Conservation (phyloP, 2,888 invertebrate genomes). For the Slavum lentiscoides region DNA sequence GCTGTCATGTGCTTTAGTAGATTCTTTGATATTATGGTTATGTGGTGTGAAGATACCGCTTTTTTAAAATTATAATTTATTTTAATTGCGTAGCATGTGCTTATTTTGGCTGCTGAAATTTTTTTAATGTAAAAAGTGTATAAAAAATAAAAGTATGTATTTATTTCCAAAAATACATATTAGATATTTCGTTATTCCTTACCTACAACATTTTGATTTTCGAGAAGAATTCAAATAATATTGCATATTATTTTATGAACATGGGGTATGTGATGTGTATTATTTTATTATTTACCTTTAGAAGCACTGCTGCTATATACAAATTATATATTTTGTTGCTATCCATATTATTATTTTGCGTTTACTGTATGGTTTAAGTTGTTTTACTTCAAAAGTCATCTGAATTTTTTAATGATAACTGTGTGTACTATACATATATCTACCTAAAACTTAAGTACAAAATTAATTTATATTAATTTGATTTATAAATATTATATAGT, state of each 20-base stretch:
- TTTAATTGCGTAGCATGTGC: conserved; percentile 52
- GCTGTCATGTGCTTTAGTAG: conserved; percentile 44
- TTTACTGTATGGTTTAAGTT: neutral
- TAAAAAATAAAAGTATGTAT: neutral
- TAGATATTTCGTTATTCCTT: neutral
- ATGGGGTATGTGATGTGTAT: conserved; percentile 6
- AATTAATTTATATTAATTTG: no score
- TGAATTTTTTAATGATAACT: neutral
- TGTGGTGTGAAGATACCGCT: conserved; percentile 50
- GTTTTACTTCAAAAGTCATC: neutral
- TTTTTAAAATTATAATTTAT: conserved; percentile 9
- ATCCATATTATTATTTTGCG: neutral
- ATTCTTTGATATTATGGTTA: conserved; percentile 19
- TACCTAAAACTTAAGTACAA: neutral
- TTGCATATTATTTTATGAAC: neutral
- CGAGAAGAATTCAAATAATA: neutral
- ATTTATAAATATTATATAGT: no score
- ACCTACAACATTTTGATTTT: neutral
- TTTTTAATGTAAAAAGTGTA: conserved; percentile 5
- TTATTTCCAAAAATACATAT: neutral
- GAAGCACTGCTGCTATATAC: conserved; percentile 15
- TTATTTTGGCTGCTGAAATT: conserved; percentile 51
- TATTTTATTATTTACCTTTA: conserved; percentile 30
- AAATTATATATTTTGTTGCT: conserved; percentile 14
- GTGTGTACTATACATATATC: no score